Percentiles rank a stretch among this genome's conserved stretches.
Conservation (phyloP, 2,888 invertebrate species). For the Melikaiella ostensackeni region DNA sequence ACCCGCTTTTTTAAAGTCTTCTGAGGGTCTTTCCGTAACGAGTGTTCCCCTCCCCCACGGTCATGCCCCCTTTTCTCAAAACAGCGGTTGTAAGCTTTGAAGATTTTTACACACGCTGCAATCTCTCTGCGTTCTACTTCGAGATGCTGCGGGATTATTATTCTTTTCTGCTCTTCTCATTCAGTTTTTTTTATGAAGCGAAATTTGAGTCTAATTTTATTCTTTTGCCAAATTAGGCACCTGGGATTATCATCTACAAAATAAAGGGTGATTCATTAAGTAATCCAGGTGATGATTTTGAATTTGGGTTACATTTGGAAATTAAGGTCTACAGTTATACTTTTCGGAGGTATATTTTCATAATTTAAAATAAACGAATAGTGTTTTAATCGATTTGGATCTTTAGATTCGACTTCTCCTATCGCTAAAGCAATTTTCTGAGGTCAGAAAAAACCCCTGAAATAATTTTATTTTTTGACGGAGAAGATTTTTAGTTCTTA, state of each 20-base stretch:
- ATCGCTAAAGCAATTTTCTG: neutral
- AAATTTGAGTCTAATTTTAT: constrained; percentile 16
- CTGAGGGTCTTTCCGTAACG: constrained; percentile 4
- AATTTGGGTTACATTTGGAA: neutral
- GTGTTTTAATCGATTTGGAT: neutral
- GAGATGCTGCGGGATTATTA: constrained; percentile 36
- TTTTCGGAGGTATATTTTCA: neutral
- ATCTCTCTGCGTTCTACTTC: constrained; percentile 21
- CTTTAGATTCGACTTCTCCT: neutral
- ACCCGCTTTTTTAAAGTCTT: constrained; percentile 8
- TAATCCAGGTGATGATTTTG: neutral
- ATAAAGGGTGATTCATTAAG: neutral
- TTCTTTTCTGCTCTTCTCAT: constrained; percentile 13
- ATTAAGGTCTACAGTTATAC: neutral
- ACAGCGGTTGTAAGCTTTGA: constrained; percentile 34
- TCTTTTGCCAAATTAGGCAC: neutral
- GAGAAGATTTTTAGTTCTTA: too few species aligned
- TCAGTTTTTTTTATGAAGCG: neutral
- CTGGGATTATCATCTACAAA: neutral
- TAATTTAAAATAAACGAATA: neutral
- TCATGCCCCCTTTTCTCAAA: constrained; percentile 26
- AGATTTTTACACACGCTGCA: constrained; percentile 13
- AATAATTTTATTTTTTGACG: too few species aligned
- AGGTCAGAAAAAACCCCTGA: neutral
- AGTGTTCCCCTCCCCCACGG: constrained; percentile 3